Percentiles rank a stretch among this genome's conserved stretches.
These are phyloP conservation scores for Fregata magnificens DNA, from an alignment of 2,113 vertebrate genomes.

Conservation along the genomic window DNA sequence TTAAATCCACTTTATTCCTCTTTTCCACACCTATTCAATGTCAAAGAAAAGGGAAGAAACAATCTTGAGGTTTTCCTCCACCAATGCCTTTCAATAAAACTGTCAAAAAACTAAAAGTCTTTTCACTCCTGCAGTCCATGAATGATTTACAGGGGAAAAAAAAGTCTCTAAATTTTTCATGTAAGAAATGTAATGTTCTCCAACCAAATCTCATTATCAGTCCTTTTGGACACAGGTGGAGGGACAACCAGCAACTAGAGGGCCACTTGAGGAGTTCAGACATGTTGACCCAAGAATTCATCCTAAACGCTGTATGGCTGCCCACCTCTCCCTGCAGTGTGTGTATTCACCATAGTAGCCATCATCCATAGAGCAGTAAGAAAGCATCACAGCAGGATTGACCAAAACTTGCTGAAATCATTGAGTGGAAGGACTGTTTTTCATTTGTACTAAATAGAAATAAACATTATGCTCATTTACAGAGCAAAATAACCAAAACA, in stretches of 20 bases:
- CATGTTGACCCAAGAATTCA: neutral
- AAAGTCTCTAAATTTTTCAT: neutral
- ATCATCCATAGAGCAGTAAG: neutral
- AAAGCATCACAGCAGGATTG: neutral
- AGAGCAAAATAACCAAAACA: constrained; percentile 52
- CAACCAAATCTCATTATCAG: neutral
- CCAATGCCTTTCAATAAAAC: neutral
- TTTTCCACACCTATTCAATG: neutral
- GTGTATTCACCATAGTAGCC: neutral
- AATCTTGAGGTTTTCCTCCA: neutral
- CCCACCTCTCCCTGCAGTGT: neutral
- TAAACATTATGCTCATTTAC: constrained; percentile 41
- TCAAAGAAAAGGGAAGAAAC: neutral
- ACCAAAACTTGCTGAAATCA: constrained; percentile 3
- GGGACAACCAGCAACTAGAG: neutral
- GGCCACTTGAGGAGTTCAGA: neutral
- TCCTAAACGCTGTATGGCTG: accelerated
- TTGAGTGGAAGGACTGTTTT: constrained; percentile 11
- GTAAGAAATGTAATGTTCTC: neutral
- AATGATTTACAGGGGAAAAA: neutral
- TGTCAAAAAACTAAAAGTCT: accelerated
- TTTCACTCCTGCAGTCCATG: neutral
- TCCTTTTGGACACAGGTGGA: neutral
- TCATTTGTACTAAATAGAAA: constrained; percentile 34
- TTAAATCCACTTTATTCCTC: neutral